Evolutionary conservation across 2,888 invertebrate species (phyloP), one percentile per base, ranked within the genome.

Genomic region (Strigamia crassipes): DNA sequence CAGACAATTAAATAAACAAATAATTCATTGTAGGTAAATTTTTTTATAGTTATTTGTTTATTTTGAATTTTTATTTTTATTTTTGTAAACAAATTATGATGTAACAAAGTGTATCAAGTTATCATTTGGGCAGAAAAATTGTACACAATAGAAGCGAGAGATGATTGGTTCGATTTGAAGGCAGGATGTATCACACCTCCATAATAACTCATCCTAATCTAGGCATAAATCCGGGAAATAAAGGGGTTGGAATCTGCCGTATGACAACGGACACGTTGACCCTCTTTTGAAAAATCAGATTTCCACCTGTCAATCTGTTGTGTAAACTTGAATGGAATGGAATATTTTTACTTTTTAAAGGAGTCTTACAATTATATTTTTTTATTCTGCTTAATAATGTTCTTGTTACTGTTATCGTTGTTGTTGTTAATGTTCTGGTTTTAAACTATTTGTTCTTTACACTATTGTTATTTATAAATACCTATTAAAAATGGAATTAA

Each of bases 141-240:
- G 27, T 73, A 73, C 12, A 73, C 73, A 73, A 73, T 23, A 73
- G 31, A 73, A 73, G 73, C 31, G 73, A 73, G 56, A 56, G n/a
- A 18, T 27, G 73, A 73, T 73, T 73, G 73, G 73, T 73, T 73
- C 27, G 27, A 73, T 73, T 73, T 12, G 73, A n/a, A 73, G 73
- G 73, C 73, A 73, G 73, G 73, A 73, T 73, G 31, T 31, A 73
- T 73, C 73, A 73, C 73, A 73, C 73, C 73, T 73, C 73, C 73
- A 73, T 73, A 73, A 73, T 73, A 73, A 73, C 73, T 73, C 73
- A 73, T 73, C 73, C 73, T 73, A 73, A 73, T 73, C 31, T 73
- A 73, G 73, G 73, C 73, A 73, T 73, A 73, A 73, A 73, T 73
- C 73, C 73, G 73, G 73, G 73, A 73, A 73, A 73, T 23, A 73